These are phyloP conservation scores for Globia sparganii DNA, from an alignment of 2,888 invertebrate species.

Conservation along the genomic window DNA sequence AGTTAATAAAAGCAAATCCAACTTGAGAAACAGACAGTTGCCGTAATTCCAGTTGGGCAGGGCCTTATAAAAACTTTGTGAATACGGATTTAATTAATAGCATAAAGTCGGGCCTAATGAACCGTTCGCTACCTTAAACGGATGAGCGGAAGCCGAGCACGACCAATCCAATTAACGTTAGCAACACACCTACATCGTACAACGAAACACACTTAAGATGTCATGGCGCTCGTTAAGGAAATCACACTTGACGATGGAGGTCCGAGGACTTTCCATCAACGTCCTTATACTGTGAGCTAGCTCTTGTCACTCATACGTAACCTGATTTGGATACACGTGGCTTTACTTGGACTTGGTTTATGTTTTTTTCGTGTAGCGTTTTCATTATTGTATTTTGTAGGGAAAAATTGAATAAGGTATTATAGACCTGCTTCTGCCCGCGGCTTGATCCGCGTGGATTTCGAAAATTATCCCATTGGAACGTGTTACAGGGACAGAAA, in stretches of 20 bases:
- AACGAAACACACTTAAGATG: conserved; percentile 87
- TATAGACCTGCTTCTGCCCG: background rate
- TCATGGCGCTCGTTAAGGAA: conserved; percentile 79
- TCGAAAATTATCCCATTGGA: background rate
- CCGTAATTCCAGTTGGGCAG: conserved; percentile 33
- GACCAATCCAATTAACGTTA: conserved; percentile 86
- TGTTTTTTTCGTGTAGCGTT: background rate
- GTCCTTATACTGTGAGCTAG: conserved; percentile 40
- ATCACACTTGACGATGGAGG: conserved; percentile 74
- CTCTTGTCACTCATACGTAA: conserved; percentile 39
- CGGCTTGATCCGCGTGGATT: background rate
- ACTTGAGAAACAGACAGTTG: conserved; percentile 18
- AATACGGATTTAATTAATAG: conserved; percentile 84
- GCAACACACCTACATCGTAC: conserved; percentile 85
- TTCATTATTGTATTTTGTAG: background rate
- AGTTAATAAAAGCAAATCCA: conserved; percentile 19
- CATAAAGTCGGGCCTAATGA: conserved; percentile 85
- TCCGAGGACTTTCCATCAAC: conserved; percentile 66
- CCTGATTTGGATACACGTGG: conserved; percentile 14
- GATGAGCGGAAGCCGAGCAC: conserved; percentile 86
- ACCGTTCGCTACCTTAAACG: conserved; percentile 86
- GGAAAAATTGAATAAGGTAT: background rate
- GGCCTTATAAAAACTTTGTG: conserved; percentile 69
- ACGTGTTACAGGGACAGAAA: background rate
- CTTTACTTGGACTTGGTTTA: background rate